Percentiles rank a stretch among this genome's conserved stretches.
phyloP scores from a whole-genome alignment of 2,888 invertebrate genomes.

The Drosophila meridiana region DNA sequence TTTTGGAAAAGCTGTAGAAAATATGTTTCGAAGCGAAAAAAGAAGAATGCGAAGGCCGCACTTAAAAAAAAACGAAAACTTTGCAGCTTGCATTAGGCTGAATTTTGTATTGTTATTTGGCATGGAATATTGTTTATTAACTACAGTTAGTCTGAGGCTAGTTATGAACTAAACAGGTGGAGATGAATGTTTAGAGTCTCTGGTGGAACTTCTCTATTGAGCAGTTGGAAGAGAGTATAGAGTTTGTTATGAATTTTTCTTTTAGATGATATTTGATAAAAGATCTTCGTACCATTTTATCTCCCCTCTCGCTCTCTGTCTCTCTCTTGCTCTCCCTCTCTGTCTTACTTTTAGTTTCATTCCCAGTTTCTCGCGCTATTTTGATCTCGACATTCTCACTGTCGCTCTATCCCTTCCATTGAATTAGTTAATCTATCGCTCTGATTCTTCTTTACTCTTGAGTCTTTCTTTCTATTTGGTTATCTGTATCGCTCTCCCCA shows the following conservation, averaged over 20 bases:
- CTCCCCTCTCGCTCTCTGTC: neutral
- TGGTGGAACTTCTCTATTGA: neutral
- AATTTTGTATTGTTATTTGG: neutral
- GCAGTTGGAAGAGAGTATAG: no score
- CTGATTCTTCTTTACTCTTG: no score
- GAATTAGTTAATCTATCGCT: no score
- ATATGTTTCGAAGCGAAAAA: conserved; percentile 1
- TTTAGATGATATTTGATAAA: neutral
- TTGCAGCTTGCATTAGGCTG: neutral
- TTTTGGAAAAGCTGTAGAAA: conserved; percentile 19
- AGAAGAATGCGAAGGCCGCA: conserved; percentile 19
- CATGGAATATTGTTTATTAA: neutral
- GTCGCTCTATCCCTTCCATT: neutral
- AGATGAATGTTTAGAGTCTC: no score
- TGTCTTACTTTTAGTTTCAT: no score
- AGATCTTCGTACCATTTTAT: neutral
- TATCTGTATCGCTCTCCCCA: no score
- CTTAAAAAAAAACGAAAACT: conserved; percentile 14
- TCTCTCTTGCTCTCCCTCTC: no score
- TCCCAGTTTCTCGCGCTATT: rapidly evolving
- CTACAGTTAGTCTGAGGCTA: neutral
- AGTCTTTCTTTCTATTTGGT: no score
- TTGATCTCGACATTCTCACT: neutral
- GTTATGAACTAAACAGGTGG: neutral
- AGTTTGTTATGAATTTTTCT: neutral